Conservation (phyloP, 2,888 invertebrate species). For the Ditylenchus weischeri region DNA sequence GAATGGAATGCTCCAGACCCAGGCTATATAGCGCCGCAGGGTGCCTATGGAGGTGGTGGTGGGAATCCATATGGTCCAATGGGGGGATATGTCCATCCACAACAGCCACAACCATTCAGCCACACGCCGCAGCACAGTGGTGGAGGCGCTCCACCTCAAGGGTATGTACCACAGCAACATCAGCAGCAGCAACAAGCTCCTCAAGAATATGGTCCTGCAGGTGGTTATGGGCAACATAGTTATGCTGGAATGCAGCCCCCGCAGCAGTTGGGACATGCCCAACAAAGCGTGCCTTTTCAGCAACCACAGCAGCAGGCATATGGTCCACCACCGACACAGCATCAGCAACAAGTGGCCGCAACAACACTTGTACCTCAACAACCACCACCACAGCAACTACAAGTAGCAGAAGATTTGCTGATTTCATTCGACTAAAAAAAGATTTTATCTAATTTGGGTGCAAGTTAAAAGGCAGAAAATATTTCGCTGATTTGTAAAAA, state of each 20-base stretch:
- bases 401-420: constrained; percentile 25
- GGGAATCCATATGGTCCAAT: neutral
- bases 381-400: constrained; percentile 10
- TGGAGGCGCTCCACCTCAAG: neutral
- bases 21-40: no score
- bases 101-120: no score
- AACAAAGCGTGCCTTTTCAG: neutral
- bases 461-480: no score
- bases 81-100: neutral
- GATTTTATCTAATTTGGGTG: neutral
- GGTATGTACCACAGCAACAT: neutral
- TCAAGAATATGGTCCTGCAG: neutral
- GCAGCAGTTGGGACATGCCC: constrained; percentile 8
- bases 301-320: constrained; percentile 15
- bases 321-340: neutral
- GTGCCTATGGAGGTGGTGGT: no score
- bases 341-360: constrained; percentile 6
- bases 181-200: no score
- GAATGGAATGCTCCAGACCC: no score
- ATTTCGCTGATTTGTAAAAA: no score
- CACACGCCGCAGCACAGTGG: neutral
- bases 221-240: neutral
- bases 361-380: constrained; percentile 5
- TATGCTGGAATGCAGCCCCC: neutral
- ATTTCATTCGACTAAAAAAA: constrained; percentile 30